Percentiles rank a stretch among this genome's conserved stretches.
Conservation (phyloP, 2,113 vertebrate species). For the Myrmophylax atrothorax region DNA sequence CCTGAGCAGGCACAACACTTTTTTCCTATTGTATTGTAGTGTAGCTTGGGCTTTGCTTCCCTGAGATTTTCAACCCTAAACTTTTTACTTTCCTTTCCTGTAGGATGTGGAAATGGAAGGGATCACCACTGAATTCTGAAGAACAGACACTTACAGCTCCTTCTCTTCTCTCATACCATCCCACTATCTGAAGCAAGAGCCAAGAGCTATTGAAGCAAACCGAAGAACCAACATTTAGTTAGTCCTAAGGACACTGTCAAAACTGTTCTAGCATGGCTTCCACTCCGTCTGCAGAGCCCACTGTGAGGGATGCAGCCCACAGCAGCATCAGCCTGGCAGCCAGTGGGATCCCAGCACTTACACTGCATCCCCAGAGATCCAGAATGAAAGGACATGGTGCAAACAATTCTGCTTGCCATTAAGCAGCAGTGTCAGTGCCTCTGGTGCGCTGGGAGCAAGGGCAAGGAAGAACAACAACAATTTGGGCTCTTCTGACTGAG, state of each 20-base stretch:
- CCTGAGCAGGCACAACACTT: neutral
- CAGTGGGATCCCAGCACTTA: neutral
- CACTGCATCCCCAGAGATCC: accelerated
- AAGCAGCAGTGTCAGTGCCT: neutral
- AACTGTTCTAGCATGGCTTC: neutral
- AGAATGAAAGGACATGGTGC: neutral
- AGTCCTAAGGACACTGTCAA: neutral
- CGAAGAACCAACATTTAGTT: neutral
- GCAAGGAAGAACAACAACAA: neutral
- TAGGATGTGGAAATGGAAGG: neutral
- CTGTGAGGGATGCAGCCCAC: neutral
- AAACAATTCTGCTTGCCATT: neutral
- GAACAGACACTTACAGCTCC: neutral
- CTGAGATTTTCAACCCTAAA: neutral
- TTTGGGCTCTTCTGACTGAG: neutral
- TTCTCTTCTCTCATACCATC: neutral
- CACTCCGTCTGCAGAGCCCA: neutral
- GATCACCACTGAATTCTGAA: neutral
- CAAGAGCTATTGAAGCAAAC: neutral
- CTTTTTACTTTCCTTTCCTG: neutral
- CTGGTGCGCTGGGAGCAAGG: accelerated
- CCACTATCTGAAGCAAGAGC: neutral
- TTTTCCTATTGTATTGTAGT: neutral
- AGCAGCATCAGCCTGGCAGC: neutral
- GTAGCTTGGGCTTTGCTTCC: neutral